phyloP scores from a whole-genome alignment of 2,113 vertebrate genomes.

The Amblyopsis rosae region DNA sequence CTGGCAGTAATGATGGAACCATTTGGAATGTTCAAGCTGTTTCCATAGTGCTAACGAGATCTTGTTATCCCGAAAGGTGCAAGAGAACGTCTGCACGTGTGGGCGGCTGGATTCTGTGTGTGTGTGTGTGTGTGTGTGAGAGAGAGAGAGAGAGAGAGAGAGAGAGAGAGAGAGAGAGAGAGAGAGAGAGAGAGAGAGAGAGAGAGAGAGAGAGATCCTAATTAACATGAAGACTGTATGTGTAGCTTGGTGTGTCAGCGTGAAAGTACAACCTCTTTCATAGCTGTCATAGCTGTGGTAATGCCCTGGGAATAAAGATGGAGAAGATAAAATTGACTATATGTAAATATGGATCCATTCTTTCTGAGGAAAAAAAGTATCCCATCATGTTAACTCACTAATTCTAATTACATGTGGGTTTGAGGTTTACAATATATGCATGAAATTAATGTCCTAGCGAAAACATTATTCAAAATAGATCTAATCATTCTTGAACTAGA shows the following conservation, averaged over 20 bases:
- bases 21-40: constrained; percentile 68
- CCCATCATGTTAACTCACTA: no score
- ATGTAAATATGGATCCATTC: no score
- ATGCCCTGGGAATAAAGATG: no score
- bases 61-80: constrained; percentile 67
- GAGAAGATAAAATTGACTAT: no score
- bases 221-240: no score
- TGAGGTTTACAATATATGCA: no score
- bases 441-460: background rate
- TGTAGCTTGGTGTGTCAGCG: no score
- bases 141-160: background rate
- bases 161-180: background rate
- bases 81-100: constrained; percentile 55
- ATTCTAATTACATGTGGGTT: no score
- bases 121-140: constrained; percentile 3
- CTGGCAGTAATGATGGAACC: constrained; percentile 59
- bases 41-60: constrained; percentile 73
- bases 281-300: no score
- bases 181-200: background rate
- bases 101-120: constrained; percentile 38
- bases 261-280: no score
- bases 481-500: background rate
- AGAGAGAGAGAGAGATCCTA: no score
- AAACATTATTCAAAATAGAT: background rate
- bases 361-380: no score